Base-by-base conservation (phyloP, 1,140 invertebrate genomes). In the Stegodyphus dumicola region DNA sequence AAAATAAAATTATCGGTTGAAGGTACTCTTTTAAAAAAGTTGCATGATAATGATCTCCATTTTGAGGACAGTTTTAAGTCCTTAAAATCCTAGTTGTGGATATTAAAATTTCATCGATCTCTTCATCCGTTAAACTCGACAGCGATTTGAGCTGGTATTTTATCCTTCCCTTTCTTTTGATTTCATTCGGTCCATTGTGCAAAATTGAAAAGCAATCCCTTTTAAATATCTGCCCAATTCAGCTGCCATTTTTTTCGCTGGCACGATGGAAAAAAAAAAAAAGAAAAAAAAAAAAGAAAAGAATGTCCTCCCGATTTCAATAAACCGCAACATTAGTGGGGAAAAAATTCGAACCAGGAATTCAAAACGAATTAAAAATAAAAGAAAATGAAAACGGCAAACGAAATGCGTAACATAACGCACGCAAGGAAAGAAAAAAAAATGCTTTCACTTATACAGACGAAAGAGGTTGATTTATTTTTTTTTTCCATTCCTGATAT, bases 221-320 rank as follows among this genome's bases (percentile, higher is more conserved):
- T 81, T 81, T 81, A 81, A 81, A 73, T 81, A 81, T 73, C 69
- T 81, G 78, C 66, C 66, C 78, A 33, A 81, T 73, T 81, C 78
- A 81, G 78, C 54, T 81, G 78, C 78, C 78, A 81, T 51, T 81
- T 81, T 81, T 54, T 73, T 81, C 11, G 33, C 33, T 1, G 33
- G 33, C 33, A 33, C 33, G 13, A n/a, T 56, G 33, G 60, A 60
- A 64, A 64, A 73, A 69, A 73, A 81, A 73, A 76, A 9, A 18
- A 15, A 18, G 60, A 73, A 60, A 64, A 64, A 73, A 69, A 73
- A 81, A 73, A 76, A 9, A 18, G n/a, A 7, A 70, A 81, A 73
- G 54, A 73, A 56, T 69, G 69, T 81, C 78, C 78, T 33, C 78
- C 33, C 78, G 52, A 81, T 79, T 81, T 81, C 78, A 81, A 81